Evolutionary conservation across 2,113 vertebrate genomes (phyloP), one percentile per base, ranked within the genome.

Genomic region (Chaetops frenatus): DNA sequence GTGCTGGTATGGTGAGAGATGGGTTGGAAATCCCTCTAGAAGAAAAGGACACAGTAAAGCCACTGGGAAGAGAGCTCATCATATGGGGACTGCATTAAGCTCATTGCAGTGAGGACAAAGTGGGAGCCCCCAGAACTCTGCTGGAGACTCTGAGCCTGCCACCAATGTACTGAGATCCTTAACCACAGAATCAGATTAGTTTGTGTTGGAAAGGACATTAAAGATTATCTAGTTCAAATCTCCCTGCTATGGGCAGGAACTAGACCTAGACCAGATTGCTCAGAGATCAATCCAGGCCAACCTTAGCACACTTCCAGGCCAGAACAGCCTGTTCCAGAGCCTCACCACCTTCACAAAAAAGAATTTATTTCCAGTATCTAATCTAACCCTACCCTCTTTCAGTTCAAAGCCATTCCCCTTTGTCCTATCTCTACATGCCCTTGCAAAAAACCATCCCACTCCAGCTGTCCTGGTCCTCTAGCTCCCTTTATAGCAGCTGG

Each of bases 11-110:
- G 20, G 23, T 0, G 4, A 72, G 9, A 40, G 14, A 21, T 15
- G n/a, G 36, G 15, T 28, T 90, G 57, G 57, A 79, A 87, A 82
- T 17, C 15, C 15, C 18, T 24, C 14, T 25, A 22, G 80, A 78
- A 28, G 54, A 60, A 40, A 81, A 58, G 9, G 44, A 14, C 24
- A 14, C 25, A 62, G 54, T n/a, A 54, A 84, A 71, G 19, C 8
- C 2, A 0, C 42, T 40, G 45, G 7, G 17, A 72, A 76, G 44
- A 66, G 12, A 54, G 9, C 7, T 24, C 15, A 13, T 40, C 1
- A 0, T 36, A 9, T 9, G 1, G 21, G 44, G 60, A n/a, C 25
- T 60, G 20, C 35, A 20, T 4, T 45, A 21, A 88, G 51, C 15
- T 65, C 5, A 15, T 10, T 20, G 25, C 61, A 76, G 53, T 0